A percentile compares a stretch with the other conserved stretches of the same genome.
These are phyloP conservation scores for Zoanthus solanderi DNA, from an alignment of 92 coral and sea anemone species.

Conservation along the genomic window DNA sequence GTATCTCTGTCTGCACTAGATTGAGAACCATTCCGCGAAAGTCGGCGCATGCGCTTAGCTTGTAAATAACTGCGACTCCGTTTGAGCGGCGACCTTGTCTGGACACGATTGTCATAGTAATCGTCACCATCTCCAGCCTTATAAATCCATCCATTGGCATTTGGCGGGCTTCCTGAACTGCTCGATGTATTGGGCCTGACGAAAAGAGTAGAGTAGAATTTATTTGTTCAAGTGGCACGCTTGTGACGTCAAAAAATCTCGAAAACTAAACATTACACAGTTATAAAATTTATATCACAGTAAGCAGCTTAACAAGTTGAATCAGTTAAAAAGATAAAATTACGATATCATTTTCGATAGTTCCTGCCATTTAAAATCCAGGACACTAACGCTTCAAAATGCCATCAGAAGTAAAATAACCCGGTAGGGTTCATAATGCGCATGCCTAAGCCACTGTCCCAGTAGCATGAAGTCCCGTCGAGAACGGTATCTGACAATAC, in stretches of 20 bases:
- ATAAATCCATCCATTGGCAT: conserved; percentile 60
- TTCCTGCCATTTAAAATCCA: background rate
- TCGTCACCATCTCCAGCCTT: conserved; percentile 58
- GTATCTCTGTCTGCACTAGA: conserved; percentile 73
- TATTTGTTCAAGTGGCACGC: no score
- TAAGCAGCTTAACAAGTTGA: background rate
- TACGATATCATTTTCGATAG: background rate
- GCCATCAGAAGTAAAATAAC: no score
- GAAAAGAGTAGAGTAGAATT: background rate
- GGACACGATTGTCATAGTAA: conserved; percentile 42
- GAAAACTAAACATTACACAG: background rate
- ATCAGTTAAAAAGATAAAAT: background rate
- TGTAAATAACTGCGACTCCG: conserved; percentile 67
- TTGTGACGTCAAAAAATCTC: background rate
- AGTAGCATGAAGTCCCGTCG: no score
- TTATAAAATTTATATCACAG: background rate
- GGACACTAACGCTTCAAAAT: no score
- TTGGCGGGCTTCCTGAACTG: conserved; percentile 86
- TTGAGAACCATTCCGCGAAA: conserved; percentile 65
- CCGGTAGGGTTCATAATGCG: no score
- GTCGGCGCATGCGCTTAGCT: conserved; percentile 45
- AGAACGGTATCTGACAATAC: no score
- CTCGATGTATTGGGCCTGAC: conserved; percentile 85
- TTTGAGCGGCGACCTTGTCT: conserved; percentile 51
- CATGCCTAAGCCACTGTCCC: no score